Conservation (phyloP, 2,113 vertebrate genomes). For the Seriola dumerili region DNA sequence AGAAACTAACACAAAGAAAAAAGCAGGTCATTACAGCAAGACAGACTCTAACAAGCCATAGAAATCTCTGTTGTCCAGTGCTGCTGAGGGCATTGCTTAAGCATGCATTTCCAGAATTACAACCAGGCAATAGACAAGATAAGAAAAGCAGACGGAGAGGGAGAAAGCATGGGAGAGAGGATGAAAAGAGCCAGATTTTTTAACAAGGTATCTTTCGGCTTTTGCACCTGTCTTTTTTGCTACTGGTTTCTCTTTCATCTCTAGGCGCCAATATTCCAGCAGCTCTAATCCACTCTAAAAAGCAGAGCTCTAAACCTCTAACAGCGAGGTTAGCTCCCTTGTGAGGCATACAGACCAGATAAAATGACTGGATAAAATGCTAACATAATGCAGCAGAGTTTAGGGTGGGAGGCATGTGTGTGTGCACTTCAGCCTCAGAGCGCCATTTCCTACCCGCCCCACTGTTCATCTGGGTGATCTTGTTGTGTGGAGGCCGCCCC, state of each 20-base stretch:
- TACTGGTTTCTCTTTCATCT: conserved; percentile 34
- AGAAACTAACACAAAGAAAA: conserved; percentile 11
- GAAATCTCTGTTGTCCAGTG: conserved; percentile 21
- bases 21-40: conserved; percentile 22
- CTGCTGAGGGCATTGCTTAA: conserved; percentile 5
- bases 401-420: not conserved
- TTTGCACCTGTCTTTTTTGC: conserved; percentile 5
- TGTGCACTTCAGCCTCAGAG: not conserved
- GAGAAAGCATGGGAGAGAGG: not conserved
- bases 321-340: conserved; percentile 11
- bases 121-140: not conserved
- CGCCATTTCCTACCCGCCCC: not conserved
- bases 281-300: conserved; percentile 34
- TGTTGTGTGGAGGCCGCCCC: conserved; percentile 24
- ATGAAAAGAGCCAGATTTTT: conserved; percentile 17
- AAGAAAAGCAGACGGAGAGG: not conserved
- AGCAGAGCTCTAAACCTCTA: conserved; percentile 17
- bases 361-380: conserved; percentile 31
- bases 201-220: conserved; percentile 18
- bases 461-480: conserved; percentile 36
- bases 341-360: conserved; percentile 28
- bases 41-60: conserved; percentile 37
- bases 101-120: conserved; percentile 21
- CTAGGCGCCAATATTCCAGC: not conserved
- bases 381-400: conserved; percentile 2